These are phyloP conservation scores for Spinus pinus DNA, from an alignment of 2,797 vertebrate species.

Conservation along the genomic window DNA sequence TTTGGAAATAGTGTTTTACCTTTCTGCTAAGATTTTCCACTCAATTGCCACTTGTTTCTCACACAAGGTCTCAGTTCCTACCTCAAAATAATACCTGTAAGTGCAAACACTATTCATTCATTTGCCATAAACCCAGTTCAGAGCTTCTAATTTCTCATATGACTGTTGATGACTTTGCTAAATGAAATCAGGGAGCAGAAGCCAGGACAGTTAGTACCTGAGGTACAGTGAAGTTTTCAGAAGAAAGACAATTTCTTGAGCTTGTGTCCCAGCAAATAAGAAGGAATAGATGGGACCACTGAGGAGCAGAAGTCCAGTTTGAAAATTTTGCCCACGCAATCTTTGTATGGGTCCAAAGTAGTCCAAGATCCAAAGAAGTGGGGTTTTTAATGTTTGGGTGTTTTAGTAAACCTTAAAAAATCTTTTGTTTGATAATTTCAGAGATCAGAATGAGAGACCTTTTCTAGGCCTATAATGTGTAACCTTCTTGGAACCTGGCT, in stretches of 20 bases:
- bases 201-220: neutral
- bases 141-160: neutral
- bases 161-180: neutral
- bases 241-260: neutral
- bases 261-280: neutral
- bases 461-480: neutral
- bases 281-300: neutral
- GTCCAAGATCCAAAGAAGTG: neutral
- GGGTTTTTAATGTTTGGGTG: neutral
- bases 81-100: neutral
- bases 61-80: neutral
- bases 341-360: neutral
- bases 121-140: neutral
- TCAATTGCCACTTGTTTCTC: neutral
- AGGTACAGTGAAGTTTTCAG: neutral
- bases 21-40: neutral
- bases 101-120: neutral
- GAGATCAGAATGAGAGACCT: neutral
- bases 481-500: neutral
- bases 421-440: neutral
- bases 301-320: neutral
- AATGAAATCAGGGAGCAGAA: slow-evolving; percentile 29
- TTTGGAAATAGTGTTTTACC: neutral
- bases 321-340: neutral
- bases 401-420: neutral